Percentiles rank a stretch among this genome's conserved stretches.
phyloP scores from a whole-genome alignment of 2,888 invertebrate species.

The Callyntrura sp. region DNA sequence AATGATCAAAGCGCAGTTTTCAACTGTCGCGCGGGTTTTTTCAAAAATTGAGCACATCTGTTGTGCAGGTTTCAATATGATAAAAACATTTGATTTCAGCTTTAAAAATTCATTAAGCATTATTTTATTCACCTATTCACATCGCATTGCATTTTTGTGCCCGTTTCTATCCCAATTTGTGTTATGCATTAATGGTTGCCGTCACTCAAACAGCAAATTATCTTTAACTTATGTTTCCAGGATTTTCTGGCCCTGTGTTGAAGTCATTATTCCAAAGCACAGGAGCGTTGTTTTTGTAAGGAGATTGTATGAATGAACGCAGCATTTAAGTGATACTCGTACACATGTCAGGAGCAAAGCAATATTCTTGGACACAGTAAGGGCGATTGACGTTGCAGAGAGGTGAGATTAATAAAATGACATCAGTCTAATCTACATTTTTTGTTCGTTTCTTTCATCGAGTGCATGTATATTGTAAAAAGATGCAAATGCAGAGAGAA shows the following conservation, averaged over 20 bases:
- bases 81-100: too few relatives aligned
- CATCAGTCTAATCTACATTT: background rate
- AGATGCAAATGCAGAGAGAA: too few relatives aligned
- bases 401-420: background rate
- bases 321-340: background rate
- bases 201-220: background rate
- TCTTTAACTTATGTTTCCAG: background rate
- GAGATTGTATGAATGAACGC: background rate
- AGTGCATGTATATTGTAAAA: too few relatives aligned
- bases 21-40: too few relatives aligned
- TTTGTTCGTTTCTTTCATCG: background rate
- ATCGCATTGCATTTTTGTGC: too few relatives aligned
- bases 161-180: too few relatives aligned
- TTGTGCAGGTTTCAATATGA: too few relatives aligned
- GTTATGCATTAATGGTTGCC: too few relatives aligned
- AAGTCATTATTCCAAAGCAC: background rate
- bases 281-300: background rate
- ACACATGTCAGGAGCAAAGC: conserved; percentile 39
- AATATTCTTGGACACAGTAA: background rate
- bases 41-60: too few relatives aligned
- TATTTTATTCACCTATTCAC: too few relatives aligned
- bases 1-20: too few relatives aligned
- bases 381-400: background rate
- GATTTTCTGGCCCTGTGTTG: background rate
- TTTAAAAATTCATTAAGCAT: too few relatives aligned